Base-by-base conservation (phyloP, 1,140 invertebrate genomes). In the Listronotus bonariensis region DNA sequence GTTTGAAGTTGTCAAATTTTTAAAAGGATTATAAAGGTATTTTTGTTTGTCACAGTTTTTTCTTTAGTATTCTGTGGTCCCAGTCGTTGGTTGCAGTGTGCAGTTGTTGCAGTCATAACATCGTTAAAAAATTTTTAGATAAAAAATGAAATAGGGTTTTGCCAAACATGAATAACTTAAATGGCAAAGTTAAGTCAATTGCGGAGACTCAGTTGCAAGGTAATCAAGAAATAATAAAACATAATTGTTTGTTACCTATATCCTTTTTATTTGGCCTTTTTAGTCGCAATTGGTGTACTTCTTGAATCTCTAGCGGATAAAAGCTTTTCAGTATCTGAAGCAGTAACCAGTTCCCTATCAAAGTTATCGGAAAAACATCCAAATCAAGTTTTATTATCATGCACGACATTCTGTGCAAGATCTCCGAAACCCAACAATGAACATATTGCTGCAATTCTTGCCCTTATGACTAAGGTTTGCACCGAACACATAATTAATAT, bases 291-390 rank as follows among this genome's bases (percentile, higher is more conserved):
- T 31, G 79, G 78, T 62, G 82, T 80, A 43, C 75, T 88, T 14
- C 74, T 88, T 36, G 84, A 86, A 53, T 79, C 81, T 2, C 75
- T 86, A 36, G 77, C 81, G 18, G 86, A 88, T 74, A 86, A 85
- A 76, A 83, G 83, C 77, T 78, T 80, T 41, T 67, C 80, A 32
- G 86, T 88, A 26, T 80, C 78, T 48, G 73, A 80, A 46, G 79
- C 82, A 31, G 82, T 85, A 45, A 80, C 78, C 34, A 74, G 76
- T 53, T 83, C 87, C 0, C 77, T 88, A 18, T 74, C 79, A 11
- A 85, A 82, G 74, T 81, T 88, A 65, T 74, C 85, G 0, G 81
- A 83, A 57, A 81, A 81, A 38, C 81, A 85, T 76, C 82, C 85
- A 9, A 78, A 80, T 41, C 72, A 82, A 55, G 80, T 87, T 12